phyloP scores from a whole-genome alignment of 92 coral and sea anemone species.

The Pocillopora meandrina region DNA sequence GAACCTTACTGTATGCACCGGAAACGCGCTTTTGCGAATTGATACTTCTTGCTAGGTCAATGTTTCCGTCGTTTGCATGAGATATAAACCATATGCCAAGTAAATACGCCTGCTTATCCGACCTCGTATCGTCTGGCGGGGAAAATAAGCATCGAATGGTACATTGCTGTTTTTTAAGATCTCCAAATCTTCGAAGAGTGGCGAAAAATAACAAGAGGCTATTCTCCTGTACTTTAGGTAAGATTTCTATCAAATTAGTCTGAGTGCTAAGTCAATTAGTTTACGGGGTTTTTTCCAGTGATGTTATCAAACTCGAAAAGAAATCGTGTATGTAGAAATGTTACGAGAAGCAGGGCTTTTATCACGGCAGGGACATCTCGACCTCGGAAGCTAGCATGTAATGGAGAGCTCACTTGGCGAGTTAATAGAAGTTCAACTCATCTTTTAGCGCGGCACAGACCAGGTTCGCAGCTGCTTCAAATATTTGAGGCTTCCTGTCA shows the following conservation, averaged over 20 bases:
- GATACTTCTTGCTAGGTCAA: constrained; percentile 35
- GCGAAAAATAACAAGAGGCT: neutral
- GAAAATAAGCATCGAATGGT: constrained; percentile 13
- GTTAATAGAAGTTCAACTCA: neutral
- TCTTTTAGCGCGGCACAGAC: neutral
- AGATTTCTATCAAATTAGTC: constrained; percentile 33
- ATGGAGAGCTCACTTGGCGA: neutral
- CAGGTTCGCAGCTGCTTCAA: constrained; percentile 10
- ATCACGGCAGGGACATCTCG: neutral
- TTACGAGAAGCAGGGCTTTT: neutral
- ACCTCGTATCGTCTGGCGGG: constrained; percentile 33
- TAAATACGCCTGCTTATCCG: constrained; percentile 18
- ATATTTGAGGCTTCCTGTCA: constrained; percentile 36
- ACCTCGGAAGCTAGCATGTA: neutral
- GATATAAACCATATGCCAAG: constrained; percentile 30
- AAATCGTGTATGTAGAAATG: neutral
- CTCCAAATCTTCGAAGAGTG: neutral
- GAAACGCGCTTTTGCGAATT: constrained; percentile 20
- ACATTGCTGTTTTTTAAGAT: neutral
- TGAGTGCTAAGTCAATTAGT: constrained; percentile 43
- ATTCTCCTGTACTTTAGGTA: constrained; percentile 8
- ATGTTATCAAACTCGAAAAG: constrained; percentile 26
- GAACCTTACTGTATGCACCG: constrained; percentile 32
- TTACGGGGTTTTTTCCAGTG: constrained; percentile 25
- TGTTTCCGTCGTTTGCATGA: constrained; percentile 39